Evolutionary conservation across 2,888 invertebrate species (phyloP), one percentile per base, ranked within the genome.

Genomic region (Latrodectus hesperus): DNA sequence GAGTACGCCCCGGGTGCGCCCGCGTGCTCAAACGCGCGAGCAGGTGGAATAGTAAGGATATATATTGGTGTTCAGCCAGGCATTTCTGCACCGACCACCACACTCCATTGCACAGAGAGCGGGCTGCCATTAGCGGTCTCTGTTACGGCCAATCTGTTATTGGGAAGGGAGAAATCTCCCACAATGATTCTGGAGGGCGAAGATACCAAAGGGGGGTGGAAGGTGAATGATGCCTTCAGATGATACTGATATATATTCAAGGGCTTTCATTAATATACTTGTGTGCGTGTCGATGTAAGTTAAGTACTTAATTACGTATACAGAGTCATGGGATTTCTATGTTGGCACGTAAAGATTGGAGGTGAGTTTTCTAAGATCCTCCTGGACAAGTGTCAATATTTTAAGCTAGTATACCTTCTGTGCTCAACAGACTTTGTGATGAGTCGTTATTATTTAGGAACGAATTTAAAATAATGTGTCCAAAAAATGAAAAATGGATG

Each of bases 41-140:
- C 80, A 65, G 26, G 65, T 64, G 80, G 72, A 80, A 80, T 72
- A 72, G 51, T 68, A 60, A 70, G 79, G 68, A 49, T 51, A 55
- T 22, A 51, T 51, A 79, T 80, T 60, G 80, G 60, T 80, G 80
- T 64, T 60, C 72, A 72, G 22, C 72, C 60, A 52, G 72, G 72
- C 72, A 51, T 38, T 60, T 52, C 72, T 60, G 12, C 14, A 12
- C 60, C n/a, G 60, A 60, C 14, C 52, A 17, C 14, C 51, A 72
- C 65, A 75, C 60, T 67, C 76, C 71, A 75, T 75, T 82, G 83
- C 83, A 74, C 80, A 17, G 38, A 38, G 52, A 78, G 77, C 53
- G 22, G 38, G 38, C 49, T 67, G 77, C 67, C 52, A 68, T 71
- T 79, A 71, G 71, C 55, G 65, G 79, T 17, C 49, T 60, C 60